Conservation (phyloP, 2,797 vertebrate species). For the Hylomyscus alleni region DNA sequence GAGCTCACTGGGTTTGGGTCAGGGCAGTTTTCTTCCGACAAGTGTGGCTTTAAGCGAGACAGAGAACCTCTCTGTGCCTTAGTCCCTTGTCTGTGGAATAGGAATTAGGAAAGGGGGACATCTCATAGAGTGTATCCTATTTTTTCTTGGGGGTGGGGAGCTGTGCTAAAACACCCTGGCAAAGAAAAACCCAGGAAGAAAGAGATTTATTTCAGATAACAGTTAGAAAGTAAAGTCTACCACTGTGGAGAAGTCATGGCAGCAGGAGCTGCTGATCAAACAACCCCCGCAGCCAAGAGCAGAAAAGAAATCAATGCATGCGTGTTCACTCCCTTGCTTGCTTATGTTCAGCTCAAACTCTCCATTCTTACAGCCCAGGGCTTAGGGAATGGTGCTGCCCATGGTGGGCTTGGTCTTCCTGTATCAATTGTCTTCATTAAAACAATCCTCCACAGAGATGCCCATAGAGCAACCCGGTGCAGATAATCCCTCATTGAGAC, state of each 20-base stretch:
- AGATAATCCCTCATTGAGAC: not conserved
- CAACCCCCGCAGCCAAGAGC: not conserved
- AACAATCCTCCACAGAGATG: not conserved
- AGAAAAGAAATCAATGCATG: not conserved
- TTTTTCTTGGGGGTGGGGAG: not conserved
- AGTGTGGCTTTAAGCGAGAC: not conserved
- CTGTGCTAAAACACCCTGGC: not conserved
- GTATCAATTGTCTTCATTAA: not conserved
- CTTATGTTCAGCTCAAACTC: not conserved
- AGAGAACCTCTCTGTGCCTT: not conserved
- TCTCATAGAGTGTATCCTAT: not conserved
- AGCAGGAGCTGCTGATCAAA: not conserved
- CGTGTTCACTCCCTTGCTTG: accelerated
- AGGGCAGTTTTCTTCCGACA: not conserved
- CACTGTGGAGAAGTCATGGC: not conserved
- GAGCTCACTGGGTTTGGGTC: not conserved
- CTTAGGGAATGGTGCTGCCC: not conserved
- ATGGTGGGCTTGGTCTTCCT: not conserved
- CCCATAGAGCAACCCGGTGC: not conserved
- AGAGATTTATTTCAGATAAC: not conserved
- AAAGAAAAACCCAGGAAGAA: not conserved
- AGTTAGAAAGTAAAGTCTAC: not conserved
- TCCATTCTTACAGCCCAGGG: not conserved
- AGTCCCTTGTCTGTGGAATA: not conserved
- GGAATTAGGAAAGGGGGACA: not conserved